These are phyloP conservation scores for Hemaris fuciformis DNA, from an alignment of 2,888 invertebrate species.

Conservation along the genomic window DNA sequence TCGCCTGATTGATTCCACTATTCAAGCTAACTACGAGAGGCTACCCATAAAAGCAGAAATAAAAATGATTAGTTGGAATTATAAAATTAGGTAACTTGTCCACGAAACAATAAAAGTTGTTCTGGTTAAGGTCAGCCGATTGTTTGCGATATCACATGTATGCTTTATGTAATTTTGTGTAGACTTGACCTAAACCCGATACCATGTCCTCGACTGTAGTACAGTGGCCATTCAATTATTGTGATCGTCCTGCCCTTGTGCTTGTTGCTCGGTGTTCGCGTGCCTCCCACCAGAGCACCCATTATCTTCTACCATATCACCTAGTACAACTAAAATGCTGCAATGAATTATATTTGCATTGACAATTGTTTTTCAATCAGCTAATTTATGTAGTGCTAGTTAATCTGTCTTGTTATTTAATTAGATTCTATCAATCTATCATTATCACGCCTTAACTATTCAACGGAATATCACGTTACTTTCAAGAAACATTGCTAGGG, in stretches of 20 bases:
- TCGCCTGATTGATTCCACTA: too few relatives aligned
- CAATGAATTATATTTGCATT: too few relatives aligned
- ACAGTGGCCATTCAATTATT: constrained; percentile 37
- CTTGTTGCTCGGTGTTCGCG: constrained; percentile 51
- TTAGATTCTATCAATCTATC: too few relatives aligned
- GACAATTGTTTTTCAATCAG: too few relatives aligned
- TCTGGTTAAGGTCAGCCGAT: constrained; percentile 4
- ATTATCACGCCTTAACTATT: too few relatives aligned
- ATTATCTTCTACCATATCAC: constrained; percentile 24
- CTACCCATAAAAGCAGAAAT: too few relatives aligned
- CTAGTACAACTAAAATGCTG: background rate
- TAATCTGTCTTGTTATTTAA: too few relatives aligned
- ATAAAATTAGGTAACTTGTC: background rate
- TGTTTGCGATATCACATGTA: constrained; percentile 9
- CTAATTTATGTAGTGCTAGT: too few relatives aligned
- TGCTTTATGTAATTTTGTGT: constrained; percentile 15
- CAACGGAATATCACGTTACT: too few relatives aligned
- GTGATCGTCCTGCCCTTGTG: constrained; percentile 61
- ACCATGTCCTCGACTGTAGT: constrained; percentile 34
- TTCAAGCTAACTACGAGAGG: too few relatives aligned
- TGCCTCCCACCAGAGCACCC: constrained; percentile 38
- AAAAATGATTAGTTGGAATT: background rate
- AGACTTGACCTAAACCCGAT: constrained; percentile 32
- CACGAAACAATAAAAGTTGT: background rate
- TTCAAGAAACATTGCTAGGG: too few relatives aligned